Conservation (phyloP, 1,140 invertebrate genomes). For the Aphidius ervi region DNA sequence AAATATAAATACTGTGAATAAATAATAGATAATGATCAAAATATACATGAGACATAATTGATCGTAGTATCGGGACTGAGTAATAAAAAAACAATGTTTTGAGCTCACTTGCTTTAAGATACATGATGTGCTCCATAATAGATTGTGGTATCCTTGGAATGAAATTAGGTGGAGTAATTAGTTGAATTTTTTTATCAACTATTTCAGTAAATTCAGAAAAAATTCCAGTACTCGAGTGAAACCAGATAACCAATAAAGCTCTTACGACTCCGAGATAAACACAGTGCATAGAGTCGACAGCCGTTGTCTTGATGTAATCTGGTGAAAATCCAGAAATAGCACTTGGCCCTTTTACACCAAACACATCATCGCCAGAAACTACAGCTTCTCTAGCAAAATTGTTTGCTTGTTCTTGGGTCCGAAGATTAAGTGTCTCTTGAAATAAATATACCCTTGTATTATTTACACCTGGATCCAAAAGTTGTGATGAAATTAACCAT, state of each 20-base stretch:
- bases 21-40: conserved; percentile 28
- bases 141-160: not conserved
- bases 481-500: not conserved
- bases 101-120: conserved; percentile 32
- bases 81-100: conserved; percentile 26
- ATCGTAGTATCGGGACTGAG: conserved; percentile 23
- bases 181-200: not conserved
- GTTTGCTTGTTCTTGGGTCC: conserved; percentile 5
- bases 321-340: conserved; percentile 18
- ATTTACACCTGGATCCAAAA: not conserved
- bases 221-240: not conserved
- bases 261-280: conserved; percentile 22
- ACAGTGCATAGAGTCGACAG: conserved; percentile 26
- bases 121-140: not conserved
- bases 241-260: not conserved
- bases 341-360: conserved; percentile 19
- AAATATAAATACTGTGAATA: conserved; percentile 16
- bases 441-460: not conserved
- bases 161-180: not conserved
- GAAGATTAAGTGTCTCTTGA: not conserved
- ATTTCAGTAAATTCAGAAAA: not conserved
- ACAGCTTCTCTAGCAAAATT: conserved; percentile 1
- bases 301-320: conserved; percentile 18
- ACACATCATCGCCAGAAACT: not conserved
- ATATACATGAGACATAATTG: conserved; percentile 21